Percentiles rank a stretch among this genome's conserved stretches.
Evolutionary conservation across 30 jellyfish, hydroid and myxozoan species (phyloP).

Genomic region (Hydra vulgaris): DNA sequence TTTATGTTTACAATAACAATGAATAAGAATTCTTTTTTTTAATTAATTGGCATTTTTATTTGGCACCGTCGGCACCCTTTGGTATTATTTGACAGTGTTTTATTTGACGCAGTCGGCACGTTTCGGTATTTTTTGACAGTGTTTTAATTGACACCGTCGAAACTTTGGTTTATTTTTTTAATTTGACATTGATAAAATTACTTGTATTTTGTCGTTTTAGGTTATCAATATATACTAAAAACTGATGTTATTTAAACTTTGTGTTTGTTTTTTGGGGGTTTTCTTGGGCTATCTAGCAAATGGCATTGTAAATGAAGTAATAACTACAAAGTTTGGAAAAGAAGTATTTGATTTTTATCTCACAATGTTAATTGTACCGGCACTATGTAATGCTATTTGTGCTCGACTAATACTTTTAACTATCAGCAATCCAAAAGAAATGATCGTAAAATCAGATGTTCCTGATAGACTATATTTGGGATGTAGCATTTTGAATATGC

Average conservation of each 20-base stretch:
- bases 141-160: no score
- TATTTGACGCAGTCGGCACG: no score
- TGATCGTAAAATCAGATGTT: not conserved
- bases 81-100: no score
- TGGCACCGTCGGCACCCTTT: no score
- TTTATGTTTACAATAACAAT: no score
- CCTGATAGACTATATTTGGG: slow-evolving; percentile 3
- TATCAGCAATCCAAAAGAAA: not conserved
- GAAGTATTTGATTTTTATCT: slow-evolving; percentile 38
- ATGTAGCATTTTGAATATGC: slow-evolving; percentile 31
- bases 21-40: no score
- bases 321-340: slow-evolving; percentile 30
- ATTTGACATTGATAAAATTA: no score
- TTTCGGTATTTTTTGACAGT: no score
- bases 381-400: slow-evolving; percentile 23
- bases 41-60: no score
- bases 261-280: slow-evolving; percentile 37
- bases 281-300: slow-evolving; percentile 43
- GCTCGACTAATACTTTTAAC: slow-evolving; percentile 21
- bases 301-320: slow-evolving; percentile 54
- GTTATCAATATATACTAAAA: not conserved
- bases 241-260: slow-evolving; percentile 7
- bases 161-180: no score
- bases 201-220: not conserved
- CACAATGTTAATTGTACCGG: slow-evolving; percentile 48